Conservation (phyloP, 2,113 vertebrate species). For the Vulpes lagopus region DNA sequence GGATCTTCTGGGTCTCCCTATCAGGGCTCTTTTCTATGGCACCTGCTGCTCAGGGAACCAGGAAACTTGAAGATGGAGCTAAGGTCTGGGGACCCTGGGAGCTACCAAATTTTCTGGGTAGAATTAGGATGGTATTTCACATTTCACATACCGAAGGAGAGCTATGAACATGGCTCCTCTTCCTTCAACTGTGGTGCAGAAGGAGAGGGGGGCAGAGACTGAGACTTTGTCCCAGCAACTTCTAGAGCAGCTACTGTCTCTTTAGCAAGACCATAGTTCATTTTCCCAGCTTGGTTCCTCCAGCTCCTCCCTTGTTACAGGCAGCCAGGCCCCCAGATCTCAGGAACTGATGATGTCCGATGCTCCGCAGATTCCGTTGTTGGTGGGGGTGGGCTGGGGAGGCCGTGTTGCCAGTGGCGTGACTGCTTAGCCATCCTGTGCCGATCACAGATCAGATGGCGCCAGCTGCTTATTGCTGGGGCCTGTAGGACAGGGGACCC, state of each 20-base stretch:
- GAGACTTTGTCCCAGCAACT: not conserved
- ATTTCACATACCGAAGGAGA: not conserved
- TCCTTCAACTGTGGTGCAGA: not conserved
- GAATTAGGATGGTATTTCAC: not conserved
- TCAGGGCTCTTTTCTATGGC: not conserved
- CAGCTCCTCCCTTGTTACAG: not conserved
- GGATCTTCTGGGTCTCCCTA: not conserved
- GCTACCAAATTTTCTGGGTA: not conserved
- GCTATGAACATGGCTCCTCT: not conserved
- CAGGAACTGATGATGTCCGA: conserved; percentile 33
- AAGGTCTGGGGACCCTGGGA: not conserved
- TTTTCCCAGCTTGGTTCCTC: not conserved
- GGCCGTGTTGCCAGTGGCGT: not conserved
- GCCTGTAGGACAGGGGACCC: not conserved
- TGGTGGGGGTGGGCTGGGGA: not conserved
- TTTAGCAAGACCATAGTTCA: not conserved
- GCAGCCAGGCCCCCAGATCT: not conserved
- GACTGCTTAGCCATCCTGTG: not conserved
- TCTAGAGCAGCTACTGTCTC: not conserved
- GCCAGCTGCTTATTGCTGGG: not conserved
- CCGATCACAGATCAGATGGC: not conserved
- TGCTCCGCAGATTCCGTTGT: not conserved
- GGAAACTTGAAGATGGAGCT: not conserved
- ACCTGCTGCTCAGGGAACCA: not conserved
- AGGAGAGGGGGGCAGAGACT: not conserved